A percentile compares a stretch with the other conserved stretches of the same genome.
Conservation (phyloP, 1,140 invertebrate genomes). For the Rhopalosiphum padi region DNA sequence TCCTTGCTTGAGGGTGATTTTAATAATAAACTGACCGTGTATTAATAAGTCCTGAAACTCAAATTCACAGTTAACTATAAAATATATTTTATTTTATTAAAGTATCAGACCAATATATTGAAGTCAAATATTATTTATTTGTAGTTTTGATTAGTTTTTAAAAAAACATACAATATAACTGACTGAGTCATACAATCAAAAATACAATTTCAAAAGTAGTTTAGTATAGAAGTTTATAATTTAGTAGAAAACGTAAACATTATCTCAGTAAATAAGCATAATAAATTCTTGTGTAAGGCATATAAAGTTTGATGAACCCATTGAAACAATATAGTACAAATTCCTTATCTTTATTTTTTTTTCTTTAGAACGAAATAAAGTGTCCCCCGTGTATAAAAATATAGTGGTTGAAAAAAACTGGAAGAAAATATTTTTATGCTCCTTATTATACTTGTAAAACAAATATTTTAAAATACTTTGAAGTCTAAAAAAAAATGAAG, state of each 20-base stretch:
- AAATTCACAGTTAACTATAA: not conserved
- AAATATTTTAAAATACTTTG: not conserved
- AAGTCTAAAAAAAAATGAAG: not conserved
- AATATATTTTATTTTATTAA: not conserved
- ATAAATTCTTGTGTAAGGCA: not conserved
- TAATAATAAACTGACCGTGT: not conserved
- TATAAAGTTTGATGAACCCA: conserved; percentile 6
- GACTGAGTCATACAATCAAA: not conserved
- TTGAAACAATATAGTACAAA: conserved; percentile 16
- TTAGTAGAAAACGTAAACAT: not conserved
- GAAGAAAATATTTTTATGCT: not conserved
- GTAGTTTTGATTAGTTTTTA: not conserved
- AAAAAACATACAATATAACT: not conserved
- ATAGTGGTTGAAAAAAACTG: not conserved
- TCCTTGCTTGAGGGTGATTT: conserved; percentile 7
- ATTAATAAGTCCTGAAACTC: not conserved
- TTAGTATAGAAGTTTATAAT: conserved; percentile 1
- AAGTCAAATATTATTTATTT: not conserved
- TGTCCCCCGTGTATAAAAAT: conserved; percentile 4
- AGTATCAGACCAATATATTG: not conserved
- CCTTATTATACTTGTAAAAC: conserved; percentile 23
- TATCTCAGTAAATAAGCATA: not conserved
- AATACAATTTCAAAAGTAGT: not conserved
- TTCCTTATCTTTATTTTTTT: conserved; percentile 30
- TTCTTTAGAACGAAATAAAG: not conserved